Base-by-base conservation (phyloP, 2,113 vertebrate genomes). In the Dicrurus megarhynchus region DNA sequence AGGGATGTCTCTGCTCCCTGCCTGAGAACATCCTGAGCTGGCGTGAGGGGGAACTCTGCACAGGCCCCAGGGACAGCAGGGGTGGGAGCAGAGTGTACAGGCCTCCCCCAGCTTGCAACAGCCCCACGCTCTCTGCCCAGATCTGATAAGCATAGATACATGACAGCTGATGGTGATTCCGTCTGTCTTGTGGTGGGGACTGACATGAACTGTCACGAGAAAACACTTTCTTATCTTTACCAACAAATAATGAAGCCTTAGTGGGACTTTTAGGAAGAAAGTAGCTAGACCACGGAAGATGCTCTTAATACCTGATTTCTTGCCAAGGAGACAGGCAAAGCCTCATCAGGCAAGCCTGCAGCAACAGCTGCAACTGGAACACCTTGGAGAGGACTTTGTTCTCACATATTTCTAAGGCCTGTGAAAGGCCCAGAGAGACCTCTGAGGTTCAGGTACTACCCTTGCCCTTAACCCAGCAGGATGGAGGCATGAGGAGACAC, bases 51-150 rank as follows among this genome's bases (percentile, higher is more conserved):
- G 11, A 4, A 11, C 32, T 15, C 27, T 12, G 10, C 49, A 13
- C 46, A 35, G 30, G 1, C 6, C 11, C 17, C 13, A 10, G 49
- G 60, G 10, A n/a, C 44, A 71, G 37, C 32, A 70, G 20, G 27
- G 18, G 0, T 10, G 9, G 32, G 8, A 33, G 27, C 32, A 52
- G 15, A 33, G 37, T 0, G 1, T 2, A 4, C 35, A 52, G 35
- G 16, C 9, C 19, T 33, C 11, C 6, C 26, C 4, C 3, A 21
- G 81, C 46, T 20, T 46, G 46, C 35, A 23, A 2, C 41, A 80
- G 11, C 55, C 47, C 39, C 46, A 15, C 0, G 0, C 6, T 13
- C 15, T 35, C 60, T n/a, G 41, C 4, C 1, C 4, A 8, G 10
- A 16, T 27, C 52, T 33, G 47, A 41, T 13, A 68, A 71, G 23